Base-by-base conservation (phyloP, 2,888 invertebrate species). In the Chymomyza fuscimana region DNA sequence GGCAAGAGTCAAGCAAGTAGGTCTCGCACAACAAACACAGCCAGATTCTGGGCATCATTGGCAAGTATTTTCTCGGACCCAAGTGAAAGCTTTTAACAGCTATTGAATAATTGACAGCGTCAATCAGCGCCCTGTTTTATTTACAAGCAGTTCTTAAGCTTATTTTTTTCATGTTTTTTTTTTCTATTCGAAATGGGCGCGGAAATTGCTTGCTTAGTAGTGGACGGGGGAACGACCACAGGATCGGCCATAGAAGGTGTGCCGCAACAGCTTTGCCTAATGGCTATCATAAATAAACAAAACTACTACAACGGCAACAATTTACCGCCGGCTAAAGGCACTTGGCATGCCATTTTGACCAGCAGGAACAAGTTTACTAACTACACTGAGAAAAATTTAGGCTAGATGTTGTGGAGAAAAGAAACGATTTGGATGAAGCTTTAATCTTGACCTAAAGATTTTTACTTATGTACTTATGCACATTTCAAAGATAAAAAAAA, bases 101-200 rank as follows among this genome's bases (percentile, higher is more conserved):
- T 73, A 73, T 73, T 73, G 70, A 73, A 73, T 73, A 73, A 73
- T 73, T 73, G 73, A 73, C 73, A 68, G 71, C 65, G 73, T 68
- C 73, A 73, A 73, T 73, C 73, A 73, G 65, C 65, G 67, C 52
- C 15, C 29, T 46, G 29, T 29, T 58, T 19, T 52, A 4, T 22
- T 59, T 67, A 46, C 51, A 54, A 19, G 54, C 54, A 16, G 15
- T 16, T 16, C 16, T 36, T 46, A 12, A 46, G 40, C 40, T 46
- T n/a, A 59, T 9, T 59, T 32, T 50, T 9, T 29, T 32, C 25
- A 25, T 52, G 46, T 52, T 22, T 59, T 51, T 19, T 52, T 19
- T 59, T 40, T 63, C 19, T 67, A 7, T 2, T 6, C 16, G 9
- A 19, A 12, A 2, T 52, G 61, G 19, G 67, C 67, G 65, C 61